Base-by-base conservation (phyloP, 2,888 invertebrate species). In the Piscicola geometra region DNA sequence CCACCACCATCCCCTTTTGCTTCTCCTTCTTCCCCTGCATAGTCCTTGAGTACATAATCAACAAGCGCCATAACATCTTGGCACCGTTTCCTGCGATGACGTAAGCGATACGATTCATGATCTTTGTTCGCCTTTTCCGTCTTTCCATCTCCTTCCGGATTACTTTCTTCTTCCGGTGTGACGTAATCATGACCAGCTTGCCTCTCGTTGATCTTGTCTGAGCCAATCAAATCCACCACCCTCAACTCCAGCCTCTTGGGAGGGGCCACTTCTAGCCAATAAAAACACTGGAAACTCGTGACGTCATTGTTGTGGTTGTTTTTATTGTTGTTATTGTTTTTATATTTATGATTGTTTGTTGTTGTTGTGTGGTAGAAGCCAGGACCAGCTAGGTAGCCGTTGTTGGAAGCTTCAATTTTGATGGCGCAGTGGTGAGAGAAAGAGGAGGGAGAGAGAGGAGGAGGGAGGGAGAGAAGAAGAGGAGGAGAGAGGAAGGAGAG, bases 351-450 rank as follows among this genome's bases (percentile, higher is more conserved):
- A n/a, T 32, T 32, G 33, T 15, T n/a, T n/a, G n/a, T n/a, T n/a
- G n/a, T n/a, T n/a, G n/a, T n/a, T 15, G n/a, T 25, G 12, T 15
- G n/a, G 15, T 50, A 25, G 5, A 71, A 33, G 2, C 50, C 47
- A n/a, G 71, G 71, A 15, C 71, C 71, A 25, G 50, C 71, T 3
- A 71, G 21, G 33, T 52, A 71, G 30, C 71, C 71, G 30, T 21
- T 18, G 33, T 18, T 0, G 2, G 28, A 25, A 35, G 28, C n/a
- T 21, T 36, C 25, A 25, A 28, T 70, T 3, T 1, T 1, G 15
- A 41, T 9, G 9, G 30, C 21, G 68, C 33, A 32, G 3, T 3
- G 33, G 30, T 35, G 32, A 15, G 9, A 15, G 66, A 64, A 64
- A 56, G 18, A 35, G 47, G 41, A 41, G 71, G 47, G 21, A 69